Evolutionary conservation across 1,140 invertebrate species (phyloP), one percentile per base, ranked within the genome.

Genomic region (Neomicropteryx cornuta): DNA sequence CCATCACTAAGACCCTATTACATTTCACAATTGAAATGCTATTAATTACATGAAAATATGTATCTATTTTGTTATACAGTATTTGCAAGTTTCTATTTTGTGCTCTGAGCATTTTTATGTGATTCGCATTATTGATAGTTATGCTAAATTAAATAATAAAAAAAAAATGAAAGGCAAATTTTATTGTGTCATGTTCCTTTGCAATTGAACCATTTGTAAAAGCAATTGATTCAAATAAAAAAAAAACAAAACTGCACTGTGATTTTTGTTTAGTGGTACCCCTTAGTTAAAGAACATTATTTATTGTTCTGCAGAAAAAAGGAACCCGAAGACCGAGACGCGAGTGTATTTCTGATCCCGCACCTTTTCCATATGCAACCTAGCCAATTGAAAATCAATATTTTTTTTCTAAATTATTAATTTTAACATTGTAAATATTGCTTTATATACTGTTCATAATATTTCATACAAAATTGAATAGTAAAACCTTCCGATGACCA

Each of bases 1-100:
- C 24, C 18, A 32, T 39, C 39, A 29, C 18, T n/a, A 36, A 18
- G 24, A 33, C 29, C 23, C 21, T 39, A 36, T 30, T 32, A 27
- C 36, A 34, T 38, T 43, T 43, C 34, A 36, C 45, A 47, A 38
- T 42, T 34, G 32, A 43, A 45, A 39, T 36, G 38, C 41, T 41
- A 35, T 40, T 22, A 21, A 45, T 32, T 22, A 33, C 28, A 36
- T 38, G 43, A 62, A 59, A 64, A 62, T 64, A 64, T 66, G 62
- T 68, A 68, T 68, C 62, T 68, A 68, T 68, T 68, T 68, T 68
- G 66, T 68, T 68, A 68, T 59, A 61, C 64, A 62, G 58, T 66
- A 64, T 67, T 68, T 67, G 66, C 63, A 68, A 66, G 62, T 68
- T 63, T 66, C 62, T 65, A 66, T 63, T 60, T 60, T 54, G 53